These are phyloP conservation scores for Cherax quadricarinatus DNA, from an alignment of 1,140 invertebrate species.

Conservation along the genomic window DNA sequence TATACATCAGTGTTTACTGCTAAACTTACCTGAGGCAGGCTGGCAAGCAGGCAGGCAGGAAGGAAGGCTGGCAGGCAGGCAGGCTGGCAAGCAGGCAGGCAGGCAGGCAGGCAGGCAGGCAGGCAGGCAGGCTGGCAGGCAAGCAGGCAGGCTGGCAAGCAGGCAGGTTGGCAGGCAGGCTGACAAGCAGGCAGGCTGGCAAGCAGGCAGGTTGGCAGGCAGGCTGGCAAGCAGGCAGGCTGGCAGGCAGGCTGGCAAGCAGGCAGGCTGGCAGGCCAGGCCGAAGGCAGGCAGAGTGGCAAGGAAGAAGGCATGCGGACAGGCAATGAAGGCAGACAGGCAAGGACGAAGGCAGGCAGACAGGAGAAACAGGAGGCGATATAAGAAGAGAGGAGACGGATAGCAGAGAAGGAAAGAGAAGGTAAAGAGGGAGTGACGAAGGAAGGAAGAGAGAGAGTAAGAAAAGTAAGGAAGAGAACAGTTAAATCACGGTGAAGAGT, in stretches of 20 bases:
- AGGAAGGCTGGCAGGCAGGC: background rate
- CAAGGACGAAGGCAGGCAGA: too few species aligned
- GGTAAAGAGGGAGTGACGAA: background rate
- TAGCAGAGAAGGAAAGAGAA: background rate
- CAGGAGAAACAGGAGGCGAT: too few species aligned
- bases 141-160: background rate
- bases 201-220: too few species aligned
- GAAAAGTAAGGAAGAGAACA: background rate
- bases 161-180: background rate
- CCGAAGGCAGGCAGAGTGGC: background rate
- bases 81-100: background rate
- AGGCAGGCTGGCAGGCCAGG: background rate
- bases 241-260: too few species aligned
- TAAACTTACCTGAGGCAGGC: background rate
- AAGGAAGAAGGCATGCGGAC: background rate
- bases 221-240: too few species aligned
- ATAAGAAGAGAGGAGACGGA: background rate
- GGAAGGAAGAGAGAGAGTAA: background rate
- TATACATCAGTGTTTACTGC: conserved; percentile 36
- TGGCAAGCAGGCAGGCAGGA: background rate
- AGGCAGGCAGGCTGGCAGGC: background rate
- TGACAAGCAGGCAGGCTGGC: background rate
- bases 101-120: background rate
- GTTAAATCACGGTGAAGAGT: too few species aligned
- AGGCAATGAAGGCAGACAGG: background rate